A percentile compares a stretch with the other conserved stretches of the same genome.
Conservation (phyloP, 1,140 invertebrate genomes). For the Nomia melanderi region DNA sequence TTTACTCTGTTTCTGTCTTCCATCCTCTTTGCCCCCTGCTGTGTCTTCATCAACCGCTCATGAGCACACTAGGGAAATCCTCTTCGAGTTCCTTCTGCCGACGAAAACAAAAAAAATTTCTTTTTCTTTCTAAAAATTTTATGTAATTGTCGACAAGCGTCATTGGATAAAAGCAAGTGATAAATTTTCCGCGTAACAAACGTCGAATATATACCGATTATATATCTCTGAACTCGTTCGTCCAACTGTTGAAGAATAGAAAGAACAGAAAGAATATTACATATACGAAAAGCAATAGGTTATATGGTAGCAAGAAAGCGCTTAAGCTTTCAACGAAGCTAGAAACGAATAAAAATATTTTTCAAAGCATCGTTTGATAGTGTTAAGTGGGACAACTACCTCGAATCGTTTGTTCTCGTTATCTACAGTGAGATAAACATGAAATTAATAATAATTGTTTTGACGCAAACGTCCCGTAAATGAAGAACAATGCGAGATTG, state of each 20-base stretch:
- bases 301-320: too few relatives aligned
- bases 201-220: too few relatives aligned
- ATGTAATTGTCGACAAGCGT: not conserved
- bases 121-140: too few relatives aligned
- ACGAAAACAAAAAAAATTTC: not conserved
- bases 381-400: not conserved
- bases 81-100: not conserved
- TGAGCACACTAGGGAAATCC: not conserved
- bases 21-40: too few relatives aligned
- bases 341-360: too few relatives aligned
- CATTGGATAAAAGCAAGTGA: not conserved
- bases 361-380: too few relatives aligned
- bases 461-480: conserved; percentile 37
- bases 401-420: conserved; percentile 26
- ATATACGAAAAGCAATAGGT: too few relatives aligned
- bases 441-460: conserved; percentile 58
- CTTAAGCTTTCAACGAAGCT: too few relatives aligned
- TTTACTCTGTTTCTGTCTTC: not conserved
- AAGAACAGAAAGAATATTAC: too few relatives aligned
- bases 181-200: not conserved
- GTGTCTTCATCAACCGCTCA: not conserved
- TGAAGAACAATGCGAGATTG: not conserved
- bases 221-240: too few relatives aligned
- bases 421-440: not conserved
- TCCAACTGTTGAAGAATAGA: too few relatives aligned